Evolutionary conservation across 2,888 invertebrate genomes (phyloP).

Genomic region (Lithophane semibrunnea): DNA sequence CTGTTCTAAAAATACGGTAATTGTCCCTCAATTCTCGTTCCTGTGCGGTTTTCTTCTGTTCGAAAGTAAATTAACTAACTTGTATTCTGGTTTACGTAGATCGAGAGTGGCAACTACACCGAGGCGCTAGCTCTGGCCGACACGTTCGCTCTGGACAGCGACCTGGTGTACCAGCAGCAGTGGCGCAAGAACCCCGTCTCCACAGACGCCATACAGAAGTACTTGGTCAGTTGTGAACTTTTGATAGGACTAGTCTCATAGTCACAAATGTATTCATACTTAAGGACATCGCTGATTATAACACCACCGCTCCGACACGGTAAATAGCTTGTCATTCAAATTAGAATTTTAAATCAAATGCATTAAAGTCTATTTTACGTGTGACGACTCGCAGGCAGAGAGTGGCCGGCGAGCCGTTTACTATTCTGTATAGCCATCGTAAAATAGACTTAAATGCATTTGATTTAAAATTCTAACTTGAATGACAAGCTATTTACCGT

Average conservation of each 20-base stretch:
- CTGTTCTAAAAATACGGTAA: background rate
- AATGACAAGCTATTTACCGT: too few species aligned
- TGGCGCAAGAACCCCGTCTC: slow-evolving; percentile 94
- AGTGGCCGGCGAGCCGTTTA: too few species aligned
- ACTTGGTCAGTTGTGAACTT: slow-evolving; percentile 88
- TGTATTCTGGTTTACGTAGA: slow-evolving; percentile 76
- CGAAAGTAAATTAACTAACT: background rate
- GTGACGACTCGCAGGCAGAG: too few species aligned
- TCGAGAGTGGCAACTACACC: slow-evolving; percentile 93
- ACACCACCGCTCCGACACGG: too few species aligned
- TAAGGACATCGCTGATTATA: too few species aligned
- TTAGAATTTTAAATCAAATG: too few species aligned
- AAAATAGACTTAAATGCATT: too few species aligned
- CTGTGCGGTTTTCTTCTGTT: background rate
- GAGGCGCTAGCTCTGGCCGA: slow-evolving; percentile 93
- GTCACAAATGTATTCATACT: background rate
- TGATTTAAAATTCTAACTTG: too few species aligned
- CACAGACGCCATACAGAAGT: slow-evolving; percentile 93
- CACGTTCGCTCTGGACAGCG: slow-evolving; percentile 93
- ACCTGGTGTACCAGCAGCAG: slow-evolving; percentile 94
- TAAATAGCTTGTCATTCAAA: too few species aligned
- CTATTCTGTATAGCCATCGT: too few species aligned
- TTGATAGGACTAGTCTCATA: background rate
- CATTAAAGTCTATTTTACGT: too few species aligned
- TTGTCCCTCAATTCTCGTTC: background rate